phyloP scores from a whole-genome alignment of 2,888 invertebrate species.

The Dryocosmus kuriphilus region DNA sequence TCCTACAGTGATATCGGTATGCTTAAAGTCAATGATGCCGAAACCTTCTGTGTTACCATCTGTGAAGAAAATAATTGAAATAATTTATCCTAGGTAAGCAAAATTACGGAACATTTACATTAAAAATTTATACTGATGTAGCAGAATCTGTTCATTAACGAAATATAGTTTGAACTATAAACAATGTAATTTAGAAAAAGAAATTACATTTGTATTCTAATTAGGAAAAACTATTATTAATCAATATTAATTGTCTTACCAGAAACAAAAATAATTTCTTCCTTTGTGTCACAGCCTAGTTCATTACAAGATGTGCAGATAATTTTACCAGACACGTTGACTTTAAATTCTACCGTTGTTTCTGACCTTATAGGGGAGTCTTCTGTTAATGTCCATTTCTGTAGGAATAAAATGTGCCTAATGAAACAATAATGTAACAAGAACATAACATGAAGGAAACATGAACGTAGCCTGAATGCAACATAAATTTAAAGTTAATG shows the following conservation, averaged over 20 bases:
- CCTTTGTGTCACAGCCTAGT: slow-evolving; percentile 64
- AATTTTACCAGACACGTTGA: slow-evolving; percentile 68
- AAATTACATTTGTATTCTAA: no score
- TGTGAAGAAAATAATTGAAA: slow-evolving; percentile 59
- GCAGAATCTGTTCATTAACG: neutral
- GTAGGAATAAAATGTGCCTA: slow-evolving; percentile 28
- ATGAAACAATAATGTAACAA: neutral
- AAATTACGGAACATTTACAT: neutral
- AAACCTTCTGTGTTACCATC: slow-evolving; percentile 78
- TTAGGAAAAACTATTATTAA: slow-evolving; percentile 20
- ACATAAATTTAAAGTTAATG: neutral
- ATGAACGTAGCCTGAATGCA: neutral
- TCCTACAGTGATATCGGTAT: slow-evolving; percentile 77
- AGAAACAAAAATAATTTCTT: slow-evolving; percentile 70
- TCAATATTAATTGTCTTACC: slow-evolving; percentile 62
- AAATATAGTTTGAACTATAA: no score
- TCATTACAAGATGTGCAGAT: slow-evolving; percentile 74
- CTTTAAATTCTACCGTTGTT: slow-evolving; percentile 35
- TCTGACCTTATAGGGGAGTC: slow-evolving; percentile 15
- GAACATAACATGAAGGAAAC: neutral
- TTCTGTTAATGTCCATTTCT: slow-evolving; percentile 19
- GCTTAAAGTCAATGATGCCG: slow-evolving; percentile 70
- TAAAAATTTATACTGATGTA: neutral
- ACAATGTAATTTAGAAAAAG: no score
- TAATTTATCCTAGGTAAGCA: slow-evolving; percentile 30